Percentiles rank a stretch among this genome's conserved stretches.
These are phyloP conservation scores for Pristis pectinata DNA, from an alignment of 2,797 vertebrate genomes.

Conservation along the genomic window DNA sequence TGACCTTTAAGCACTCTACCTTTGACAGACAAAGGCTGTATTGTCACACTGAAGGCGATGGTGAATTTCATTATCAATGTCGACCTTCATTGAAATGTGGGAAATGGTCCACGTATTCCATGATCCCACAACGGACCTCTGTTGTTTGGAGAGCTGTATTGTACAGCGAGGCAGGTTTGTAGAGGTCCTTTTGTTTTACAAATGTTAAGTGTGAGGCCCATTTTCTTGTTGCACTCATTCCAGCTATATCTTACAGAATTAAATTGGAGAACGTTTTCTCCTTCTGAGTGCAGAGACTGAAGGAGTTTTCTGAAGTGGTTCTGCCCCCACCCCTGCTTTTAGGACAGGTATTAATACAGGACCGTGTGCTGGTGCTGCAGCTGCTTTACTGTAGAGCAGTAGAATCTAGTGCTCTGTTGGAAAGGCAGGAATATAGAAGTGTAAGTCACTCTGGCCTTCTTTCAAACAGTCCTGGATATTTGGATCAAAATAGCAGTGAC, in stretches of 20 bases:
- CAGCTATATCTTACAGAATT: background rate
- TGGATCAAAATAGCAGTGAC: background rate
- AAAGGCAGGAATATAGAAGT: background rate
- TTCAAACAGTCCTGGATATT: background rate
- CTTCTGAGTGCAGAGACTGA: background rate
- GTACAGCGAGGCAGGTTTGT: too few relatives aligned
- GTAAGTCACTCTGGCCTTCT: too few relatives aligned
- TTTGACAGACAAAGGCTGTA: too few relatives aligned
- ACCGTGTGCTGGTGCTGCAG: background rate
- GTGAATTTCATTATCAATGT: too few relatives aligned
- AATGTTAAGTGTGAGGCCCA: too few relatives aligned
- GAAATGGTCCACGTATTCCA: too few relatives aligned
- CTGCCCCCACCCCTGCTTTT: background rate
- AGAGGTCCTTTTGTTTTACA: too few relatives aligned
- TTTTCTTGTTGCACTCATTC: background rate
- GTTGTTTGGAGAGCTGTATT: too few relatives aligned
- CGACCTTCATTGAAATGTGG: too few relatives aligned
- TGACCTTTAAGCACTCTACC: too few relatives aligned
- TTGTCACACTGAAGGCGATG: too few relatives aligned
- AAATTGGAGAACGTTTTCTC: background rate
- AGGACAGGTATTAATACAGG: background rate
- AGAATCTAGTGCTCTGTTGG: background rate
- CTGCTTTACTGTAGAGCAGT: background rate
- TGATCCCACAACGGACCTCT: too few relatives aligned
- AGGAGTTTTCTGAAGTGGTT: background rate